Conservation (phyloP, 2,797 vertebrate species). For the Eleutherodactylus coqui region DNA sequence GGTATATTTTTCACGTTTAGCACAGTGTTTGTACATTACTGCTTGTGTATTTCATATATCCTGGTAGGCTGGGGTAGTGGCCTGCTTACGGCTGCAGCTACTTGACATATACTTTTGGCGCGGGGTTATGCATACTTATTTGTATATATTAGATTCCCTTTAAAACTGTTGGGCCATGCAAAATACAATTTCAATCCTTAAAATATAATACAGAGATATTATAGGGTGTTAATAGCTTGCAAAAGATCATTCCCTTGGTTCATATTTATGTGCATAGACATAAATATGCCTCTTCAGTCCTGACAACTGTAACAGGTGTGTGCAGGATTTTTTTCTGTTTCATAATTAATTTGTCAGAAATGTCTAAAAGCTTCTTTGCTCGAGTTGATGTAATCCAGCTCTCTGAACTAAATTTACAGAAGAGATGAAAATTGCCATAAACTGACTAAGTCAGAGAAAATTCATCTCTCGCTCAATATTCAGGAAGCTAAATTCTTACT, state of each 20-base stretch:
- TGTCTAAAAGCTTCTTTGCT: slow-evolving; percentile 53
- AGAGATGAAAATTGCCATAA: slow-evolving; percentile 51
- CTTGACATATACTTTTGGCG: too few species aligned
- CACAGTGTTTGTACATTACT: too few species aligned
- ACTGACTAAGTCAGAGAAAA: slow-evolving; percentile 47
- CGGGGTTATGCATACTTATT: too few species aligned
- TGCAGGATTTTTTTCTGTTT: slow-evolving; percentile 47
- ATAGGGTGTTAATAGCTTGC: slow-evolving; percentile 5
- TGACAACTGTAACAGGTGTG: slow-evolving; percentile 52
- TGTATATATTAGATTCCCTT: too few species aligned
- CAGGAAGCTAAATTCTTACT: slow-evolving; percentile 32
- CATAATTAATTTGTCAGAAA: slow-evolving; percentile 59
- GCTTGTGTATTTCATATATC: too few species aligned
- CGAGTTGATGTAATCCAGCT: slow-evolving; percentile 52
- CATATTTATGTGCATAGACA: slow-evolving; percentile 56
- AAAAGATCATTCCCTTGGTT: slow-evolving; percentile 49
- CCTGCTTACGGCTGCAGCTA: too few species aligned
- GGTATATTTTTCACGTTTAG: too few species aligned
- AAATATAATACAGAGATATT: slow-evolving; percentile 28
- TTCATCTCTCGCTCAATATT: slow-evolving; percentile 21
- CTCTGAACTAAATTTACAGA: slow-evolving; percentile 54
- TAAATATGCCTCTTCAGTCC: not conserved
- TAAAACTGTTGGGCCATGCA: slow-evolving; percentile 34
- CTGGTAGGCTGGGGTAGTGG: too few species aligned
- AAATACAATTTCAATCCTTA: slow-evolving; percentile 30